Base-by-base conservation (phyloP, 2,797 vertebrate genomes). In the Meda fulgida region DNA sequence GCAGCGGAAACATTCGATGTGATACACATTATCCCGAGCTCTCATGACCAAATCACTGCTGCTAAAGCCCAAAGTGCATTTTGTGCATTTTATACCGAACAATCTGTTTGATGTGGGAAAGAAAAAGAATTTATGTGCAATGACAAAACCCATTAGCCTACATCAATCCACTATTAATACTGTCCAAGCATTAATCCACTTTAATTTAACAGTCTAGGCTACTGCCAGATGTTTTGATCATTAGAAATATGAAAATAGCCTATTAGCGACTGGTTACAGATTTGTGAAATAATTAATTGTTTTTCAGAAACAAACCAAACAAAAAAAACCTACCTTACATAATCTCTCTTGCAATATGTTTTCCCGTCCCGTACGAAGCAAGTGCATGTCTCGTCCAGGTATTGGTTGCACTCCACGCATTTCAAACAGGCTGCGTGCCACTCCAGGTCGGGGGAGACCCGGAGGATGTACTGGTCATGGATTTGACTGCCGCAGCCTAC, bases 351-450 rank as follows among this genome's bases (percentile, higher is more conserved):
- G 94, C 98, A 99, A 92, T 98, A 99, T 70, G 98, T 97, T 91
- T 98, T 99, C 87, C 98, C 98, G 90, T 99, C 97, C 29, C 97
- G 94, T 89, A 99, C 96, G 91, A 98, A 99, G 92, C 98, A 99
- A 81, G 98, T 99, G 95, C 97, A 97, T 48, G 94, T 97, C 95
- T 99, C 98, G 86, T 99, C 98, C 94, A 99, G 94, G 90, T 96
- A 96, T 92, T 97, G 97, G 92, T 95, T 96, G 94, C 98, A 99
- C 90, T 98, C 97, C 29, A 97, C 96, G 83, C 98, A 99, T 94
- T 97, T 97, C 89, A 99, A 96, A 88, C 98, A 99, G 89, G 98
- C 97, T 83, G 97, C 97, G 78, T 99, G 98, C 98, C 98, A 99
- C 94, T 99, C 97, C 89, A 99, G 95, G 93, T 99, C 98, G 79